These are phyloP conservation scores for Eptatretus burgeri DNA, from an alignment of 2,113 vertebrate species.

Conservation along the genomic window DNA sequence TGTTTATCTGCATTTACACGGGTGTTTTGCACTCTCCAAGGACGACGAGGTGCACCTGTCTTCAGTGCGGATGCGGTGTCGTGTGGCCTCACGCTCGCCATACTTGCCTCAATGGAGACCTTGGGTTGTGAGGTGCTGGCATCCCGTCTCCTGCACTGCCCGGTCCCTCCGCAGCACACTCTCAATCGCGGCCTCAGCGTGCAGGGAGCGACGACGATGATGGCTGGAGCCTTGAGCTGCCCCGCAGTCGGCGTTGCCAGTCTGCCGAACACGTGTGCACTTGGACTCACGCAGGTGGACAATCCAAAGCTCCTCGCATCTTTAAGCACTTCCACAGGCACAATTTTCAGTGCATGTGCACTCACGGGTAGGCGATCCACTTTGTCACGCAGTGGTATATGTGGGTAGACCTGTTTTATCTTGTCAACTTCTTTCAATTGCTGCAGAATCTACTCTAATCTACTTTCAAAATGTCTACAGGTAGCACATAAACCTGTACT, in stretches of 20 bases:
- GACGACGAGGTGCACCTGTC: slow-evolving; percentile 21
- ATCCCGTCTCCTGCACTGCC: slow-evolving; percentile 16
- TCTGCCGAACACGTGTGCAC: slow-evolving; percentile 23
- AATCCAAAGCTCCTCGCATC: not conserved
- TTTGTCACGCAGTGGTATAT: not conserved
- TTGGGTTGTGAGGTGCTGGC: slow-evolving; percentile 29
- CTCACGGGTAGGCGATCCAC: not conserved
- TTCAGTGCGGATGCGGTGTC: slow-evolving; percentile 19
- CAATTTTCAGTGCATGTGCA: not conserved
- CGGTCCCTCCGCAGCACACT: slow-evolving; percentile 15
- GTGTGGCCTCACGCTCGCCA: slow-evolving; percentile 26
- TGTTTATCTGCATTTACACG: no score
- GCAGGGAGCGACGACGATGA: slow-evolving; percentile 29
- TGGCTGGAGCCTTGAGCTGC: slow-evolving; percentile 29
- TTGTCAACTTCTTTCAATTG: not conserved
- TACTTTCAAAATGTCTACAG: not conserved
- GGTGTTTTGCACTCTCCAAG: slow-evolving; percentile 12
- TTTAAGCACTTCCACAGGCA: not conserved
- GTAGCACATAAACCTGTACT: not conserved
- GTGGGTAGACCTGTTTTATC: not conserved
- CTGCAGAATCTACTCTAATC: not conserved
- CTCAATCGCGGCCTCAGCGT: slow-evolving; percentile 28
- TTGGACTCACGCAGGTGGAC: slow-evolving; percentile 29
- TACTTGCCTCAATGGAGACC: slow-evolving; percentile 25
- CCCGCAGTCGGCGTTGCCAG: slow-evolving; percentile 23